phyloP scores from a whole-genome alignment of 2,113 vertebrate genomes.

The Centropus unirufus region DNA sequence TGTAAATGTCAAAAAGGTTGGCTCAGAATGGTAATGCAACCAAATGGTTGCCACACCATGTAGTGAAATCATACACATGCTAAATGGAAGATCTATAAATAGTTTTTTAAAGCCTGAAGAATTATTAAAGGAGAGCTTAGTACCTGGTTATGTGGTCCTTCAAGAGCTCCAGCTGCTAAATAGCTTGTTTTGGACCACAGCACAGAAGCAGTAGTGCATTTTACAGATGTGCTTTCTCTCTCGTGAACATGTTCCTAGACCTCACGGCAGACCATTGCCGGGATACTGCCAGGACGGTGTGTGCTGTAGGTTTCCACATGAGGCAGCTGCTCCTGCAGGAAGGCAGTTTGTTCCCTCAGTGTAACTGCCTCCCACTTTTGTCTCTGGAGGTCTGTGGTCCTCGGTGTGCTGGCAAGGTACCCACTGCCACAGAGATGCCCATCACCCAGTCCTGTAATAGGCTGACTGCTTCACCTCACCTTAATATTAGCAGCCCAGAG shows the following conservation, averaged over 20 bases:
- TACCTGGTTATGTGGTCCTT: background rate
- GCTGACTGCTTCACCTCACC: background rate
- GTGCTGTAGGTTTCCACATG: background rate
- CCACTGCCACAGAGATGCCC: background rate
- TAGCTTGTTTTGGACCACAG: slow-evolving; percentile 15
- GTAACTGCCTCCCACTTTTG: background rate
- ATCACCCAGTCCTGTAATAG: background rate
- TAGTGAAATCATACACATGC: background rate
- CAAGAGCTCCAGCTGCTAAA: slow-evolving; percentile 1
- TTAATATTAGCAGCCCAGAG: background rate
- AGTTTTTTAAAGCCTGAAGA: background rate
- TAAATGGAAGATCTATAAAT: background rate
- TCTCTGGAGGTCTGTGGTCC: background rate
- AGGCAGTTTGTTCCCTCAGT: background rate
- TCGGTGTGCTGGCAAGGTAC: background rate
- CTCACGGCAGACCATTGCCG: background rate
- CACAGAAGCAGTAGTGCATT: background rate
- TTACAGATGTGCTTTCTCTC: background rate
- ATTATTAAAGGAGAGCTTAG: background rate
- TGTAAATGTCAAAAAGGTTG: background rate
- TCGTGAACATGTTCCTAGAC: background rate
- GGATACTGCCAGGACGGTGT: background rate
- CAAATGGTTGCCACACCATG: background rate
- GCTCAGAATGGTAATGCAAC: background rate
- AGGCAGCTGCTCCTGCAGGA: background rate